Conservation (phyloP, 1,140 invertebrate species). For the Papilio aristodemus region DNA sequence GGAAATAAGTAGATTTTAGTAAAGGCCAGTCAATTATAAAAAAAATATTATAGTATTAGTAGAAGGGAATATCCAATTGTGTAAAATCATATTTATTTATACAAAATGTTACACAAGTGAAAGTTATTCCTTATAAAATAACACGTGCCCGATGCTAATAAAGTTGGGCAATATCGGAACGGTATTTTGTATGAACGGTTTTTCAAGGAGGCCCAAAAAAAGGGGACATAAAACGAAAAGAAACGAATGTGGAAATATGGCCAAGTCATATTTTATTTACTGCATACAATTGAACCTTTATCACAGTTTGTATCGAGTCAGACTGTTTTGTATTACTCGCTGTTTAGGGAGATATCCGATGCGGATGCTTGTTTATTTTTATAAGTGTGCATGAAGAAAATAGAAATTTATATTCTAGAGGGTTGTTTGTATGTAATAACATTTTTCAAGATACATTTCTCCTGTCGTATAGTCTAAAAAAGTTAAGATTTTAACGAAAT, state of each 20-base stretch:
- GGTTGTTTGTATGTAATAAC: slow-evolving; percentile 2
- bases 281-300: slow-evolving; percentile 80
- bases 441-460: slow-evolving; percentile 39
- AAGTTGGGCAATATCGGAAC: slow-evolving; percentile 75
- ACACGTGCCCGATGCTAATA: slow-evolving; percentile 75
- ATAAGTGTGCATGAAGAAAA: slow-evolving; percentile 32
- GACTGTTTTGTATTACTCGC: slow-evolving; percentile 61
- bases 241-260: slow-evolving; percentile 78
- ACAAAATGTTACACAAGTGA: slow-evolving; percentile 60
- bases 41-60: not conserved
- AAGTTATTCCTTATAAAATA: slow-evolving; percentile 73
- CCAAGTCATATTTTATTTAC: slow-evolving; percentile 81
- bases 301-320: slow-evolving; percentile 76
- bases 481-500: not conserved
- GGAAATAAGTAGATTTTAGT: not conserved
- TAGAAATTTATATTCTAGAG: slow-evolving; percentile 20
- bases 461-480: slow-evolving; percentile 24
- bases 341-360: slow-evolving; percentile 56
- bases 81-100: slow-evolving; percentile 52
- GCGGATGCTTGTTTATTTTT: slow-evolving; percentile 28
- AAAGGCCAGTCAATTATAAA: not conserved
- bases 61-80: not conserved
- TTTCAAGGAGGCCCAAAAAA: slow-evolving; percentile 67
- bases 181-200: slow-evolving; percentile 78
- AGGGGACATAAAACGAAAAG: slow-evolving; percentile 74